Evolutionary conservation across 1,140 invertebrate genomes (phyloP).

Genomic region (Goniozus legneri): DNA sequence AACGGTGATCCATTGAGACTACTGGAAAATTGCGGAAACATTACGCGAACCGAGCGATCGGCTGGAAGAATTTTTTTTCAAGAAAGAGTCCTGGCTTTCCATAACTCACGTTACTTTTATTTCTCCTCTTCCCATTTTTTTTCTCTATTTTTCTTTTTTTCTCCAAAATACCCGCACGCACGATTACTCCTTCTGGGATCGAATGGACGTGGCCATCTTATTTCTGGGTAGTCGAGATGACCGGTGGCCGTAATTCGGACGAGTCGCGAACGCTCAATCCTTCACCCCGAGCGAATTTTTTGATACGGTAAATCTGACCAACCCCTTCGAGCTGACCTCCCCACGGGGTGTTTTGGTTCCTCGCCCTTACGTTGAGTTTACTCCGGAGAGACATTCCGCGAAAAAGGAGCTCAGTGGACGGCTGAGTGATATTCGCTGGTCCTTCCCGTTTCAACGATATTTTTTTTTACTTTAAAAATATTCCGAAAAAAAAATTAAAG

Average conservation of each 20-base stretch:
- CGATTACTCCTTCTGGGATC: slow-evolving; percentile 3
- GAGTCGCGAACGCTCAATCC: not conserved
- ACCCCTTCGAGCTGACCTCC: slow-evolving; percentile 14
- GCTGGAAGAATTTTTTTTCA: slow-evolving; percentile 2
- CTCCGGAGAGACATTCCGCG: no score
- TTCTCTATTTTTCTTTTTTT: not conserved
- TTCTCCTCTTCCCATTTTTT: not conserved
- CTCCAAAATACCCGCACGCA: not conserved
- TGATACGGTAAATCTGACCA: slow-evolving; percentile 5
- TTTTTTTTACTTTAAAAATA: no score
- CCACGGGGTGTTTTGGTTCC: not conserved
- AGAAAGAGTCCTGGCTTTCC: not conserved
- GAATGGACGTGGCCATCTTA: no score
- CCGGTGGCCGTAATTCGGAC: no score
- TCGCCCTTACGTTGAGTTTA: not conserved
- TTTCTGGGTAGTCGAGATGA: no score
- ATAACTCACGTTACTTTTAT: not conserved
- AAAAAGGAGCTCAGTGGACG: no score
- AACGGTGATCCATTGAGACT: slow-evolving; percentile 16
- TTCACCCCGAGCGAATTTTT: not conserved
- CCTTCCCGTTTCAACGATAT: no score
- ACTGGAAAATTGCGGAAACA: slow-evolving; percentile 32
- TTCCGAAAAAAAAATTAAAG: no score
- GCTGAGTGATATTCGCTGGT: no score
- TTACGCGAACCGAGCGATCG: slow-evolving; percentile 24